Percentiles rank a stretch among this genome's conserved stretches.
phyloP scores from a whole-genome alignment of 2,888 invertebrate species.

The Sceliomorpha sp. region DNA sequence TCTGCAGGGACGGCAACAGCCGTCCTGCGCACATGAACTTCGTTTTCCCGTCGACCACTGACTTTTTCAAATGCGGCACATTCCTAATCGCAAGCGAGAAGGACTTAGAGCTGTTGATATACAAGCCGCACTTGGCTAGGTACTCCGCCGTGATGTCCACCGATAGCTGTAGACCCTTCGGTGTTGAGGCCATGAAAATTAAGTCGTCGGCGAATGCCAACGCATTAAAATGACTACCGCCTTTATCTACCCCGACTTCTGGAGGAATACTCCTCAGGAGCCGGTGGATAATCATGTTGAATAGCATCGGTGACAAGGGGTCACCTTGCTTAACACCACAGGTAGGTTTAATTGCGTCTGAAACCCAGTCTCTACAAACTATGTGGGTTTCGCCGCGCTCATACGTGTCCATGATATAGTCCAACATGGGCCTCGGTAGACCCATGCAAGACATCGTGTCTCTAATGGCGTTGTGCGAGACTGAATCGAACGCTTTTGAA shows the following conservation, averaged over 20 bases:
- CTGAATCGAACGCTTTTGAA: slow-evolving; percentile 3
- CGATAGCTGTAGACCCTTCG: slow-evolving; percentile 65
- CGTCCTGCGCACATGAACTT: too few species aligned
- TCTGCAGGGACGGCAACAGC: too few species aligned
- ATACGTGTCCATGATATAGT: slow-evolving; percentile 7
- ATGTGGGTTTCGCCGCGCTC: not conserved
- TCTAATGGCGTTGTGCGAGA: not conserved
- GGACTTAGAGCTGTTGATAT: too few species aligned
- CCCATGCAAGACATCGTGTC: too few species aligned
- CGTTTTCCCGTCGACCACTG: slow-evolving; percentile 3
- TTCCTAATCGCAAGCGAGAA: too few species aligned
- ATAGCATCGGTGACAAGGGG: slow-evolving; percentile 1
- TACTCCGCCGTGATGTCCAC: slow-evolving; percentile 39
- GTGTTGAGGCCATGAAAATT: slow-evolving; percentile 24
- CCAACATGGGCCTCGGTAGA: too few species aligned
- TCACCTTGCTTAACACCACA: slow-evolving; percentile 17
- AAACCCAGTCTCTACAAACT: not conserved
- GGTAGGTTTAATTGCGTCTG: not conserved
- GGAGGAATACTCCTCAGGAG: not conserved
- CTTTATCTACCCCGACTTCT: slow-evolving; percentile 38
- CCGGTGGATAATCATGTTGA: slow-evolving; percentile 1
- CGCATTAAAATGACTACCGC: too few species aligned
- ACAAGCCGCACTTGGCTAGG: slow-evolving; percentile 54
- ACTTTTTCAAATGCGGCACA: not conserved
- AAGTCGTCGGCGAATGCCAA: slow-evolving; percentile 42